phyloP scores from a whole-genome alignment of 1,140 invertebrate genomes.

The Trigoniulus corallinus region DNA sequence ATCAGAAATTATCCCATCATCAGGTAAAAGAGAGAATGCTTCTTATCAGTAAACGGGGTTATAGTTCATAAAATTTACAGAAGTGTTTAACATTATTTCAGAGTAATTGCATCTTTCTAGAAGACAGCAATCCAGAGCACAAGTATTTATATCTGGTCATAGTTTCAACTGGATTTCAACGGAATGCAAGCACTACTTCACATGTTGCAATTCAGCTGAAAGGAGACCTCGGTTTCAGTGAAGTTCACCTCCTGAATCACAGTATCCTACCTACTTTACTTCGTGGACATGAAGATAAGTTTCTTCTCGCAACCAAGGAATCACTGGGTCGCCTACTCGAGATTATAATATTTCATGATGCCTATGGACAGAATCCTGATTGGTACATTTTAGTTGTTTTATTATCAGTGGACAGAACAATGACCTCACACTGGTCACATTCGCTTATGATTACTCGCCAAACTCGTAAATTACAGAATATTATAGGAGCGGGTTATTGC shows the following conservation, averaged over 20 bases:
- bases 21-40: no score
- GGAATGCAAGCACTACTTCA: neutral
- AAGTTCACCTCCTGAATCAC: neutral
- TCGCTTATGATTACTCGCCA: no score
- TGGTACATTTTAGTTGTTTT: no score
- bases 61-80: no score
- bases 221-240: neutral
- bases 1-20: no score
- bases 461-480: no score
- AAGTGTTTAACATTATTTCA: no score
- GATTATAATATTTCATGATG: neutral
- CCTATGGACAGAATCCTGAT: neutral
- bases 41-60: no score
- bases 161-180: neutral
- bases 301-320: neutral
- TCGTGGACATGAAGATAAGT: neutral
- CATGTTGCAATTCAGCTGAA: neutral
- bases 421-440: no score
- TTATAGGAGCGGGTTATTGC: no score
- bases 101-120: neutral
- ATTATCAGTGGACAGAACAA: no score
- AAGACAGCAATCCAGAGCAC: neutral
- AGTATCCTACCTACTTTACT: neutral
- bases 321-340: neutral
- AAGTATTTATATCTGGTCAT: neutral